Percentiles rank a stretch among this genome's conserved stretches.
Conservation (phyloP, 2,888 invertebrate species). For the Cataglyphis livida region DNA sequence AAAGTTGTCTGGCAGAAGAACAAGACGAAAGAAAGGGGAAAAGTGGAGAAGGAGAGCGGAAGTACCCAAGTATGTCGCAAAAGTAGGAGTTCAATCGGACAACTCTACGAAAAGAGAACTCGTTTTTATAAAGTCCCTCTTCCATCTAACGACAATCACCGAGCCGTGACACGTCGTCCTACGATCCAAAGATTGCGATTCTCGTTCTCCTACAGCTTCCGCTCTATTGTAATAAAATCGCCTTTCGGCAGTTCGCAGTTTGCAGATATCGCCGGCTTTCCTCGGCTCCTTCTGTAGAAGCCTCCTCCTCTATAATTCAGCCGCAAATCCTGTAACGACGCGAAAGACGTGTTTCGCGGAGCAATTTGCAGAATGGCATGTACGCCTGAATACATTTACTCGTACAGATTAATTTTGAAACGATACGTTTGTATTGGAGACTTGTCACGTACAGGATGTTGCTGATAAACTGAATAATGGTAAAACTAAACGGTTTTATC, state of each 20-base stretch:
- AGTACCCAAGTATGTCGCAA: not conserved
- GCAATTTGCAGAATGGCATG: slow-evolving; percentile 46
- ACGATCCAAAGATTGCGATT: slow-evolving; percentile 31
- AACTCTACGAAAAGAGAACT: not conserved
- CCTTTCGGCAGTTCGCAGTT: slow-evolving; percentile 61
- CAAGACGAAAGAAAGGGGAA: not conserved
- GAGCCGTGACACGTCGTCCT: slow-evolving; percentile 3
- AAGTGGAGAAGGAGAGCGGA: not conserved
- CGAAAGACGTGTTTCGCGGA: slow-evolving; percentile 47
- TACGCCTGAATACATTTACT: slow-evolving; percentile 9
- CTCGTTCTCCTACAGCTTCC: not conserved
- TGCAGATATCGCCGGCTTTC: slow-evolving; percentile 68
- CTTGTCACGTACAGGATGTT: not conserved
- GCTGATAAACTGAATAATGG: slow-evolving; percentile 8
- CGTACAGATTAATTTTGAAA: slow-evolving; percentile 18
- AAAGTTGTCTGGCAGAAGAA: slow-evolving; percentile 5
- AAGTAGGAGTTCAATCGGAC: not conserved
- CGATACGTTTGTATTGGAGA: slow-evolving; percentile 19
- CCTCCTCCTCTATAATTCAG: slow-evolving; percentile 54
- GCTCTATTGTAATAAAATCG: slow-evolving; percentile 37
- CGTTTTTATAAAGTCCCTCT: slow-evolving; percentile 41
- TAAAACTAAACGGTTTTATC: not conserved
- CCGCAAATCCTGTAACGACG: slow-evolving; percentile 58
- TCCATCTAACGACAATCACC: slow-evolving; percentile 29
- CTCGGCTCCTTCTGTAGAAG: slow-evolving; percentile 37